Conservation (phyloP, 2,888 invertebrate species). For the Carpatolechia fugitivella region DNA sequence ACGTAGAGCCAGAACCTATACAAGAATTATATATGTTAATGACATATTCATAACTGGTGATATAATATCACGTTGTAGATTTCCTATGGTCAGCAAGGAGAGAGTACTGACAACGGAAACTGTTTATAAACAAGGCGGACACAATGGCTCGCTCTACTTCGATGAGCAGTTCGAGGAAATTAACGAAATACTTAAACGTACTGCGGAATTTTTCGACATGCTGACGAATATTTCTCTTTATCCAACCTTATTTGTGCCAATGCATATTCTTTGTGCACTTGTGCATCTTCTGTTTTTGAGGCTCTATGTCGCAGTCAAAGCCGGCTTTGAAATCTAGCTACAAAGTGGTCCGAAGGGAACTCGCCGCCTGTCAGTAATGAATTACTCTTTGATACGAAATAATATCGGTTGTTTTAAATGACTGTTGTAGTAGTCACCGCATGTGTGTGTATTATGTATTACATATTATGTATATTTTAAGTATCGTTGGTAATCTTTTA, state of each 20-base stretch:
- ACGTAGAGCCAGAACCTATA: not conserved
- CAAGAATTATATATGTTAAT: slow-evolving; percentile 32
- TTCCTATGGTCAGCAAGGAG: slow-evolving; percentile 21
- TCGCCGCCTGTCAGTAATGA: too few relatives aligned
- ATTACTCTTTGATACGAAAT: too few relatives aligned
- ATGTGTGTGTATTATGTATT: too few relatives aligned
- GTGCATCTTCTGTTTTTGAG: too few relatives aligned
- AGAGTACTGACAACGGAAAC: slow-evolving; percentile 28
- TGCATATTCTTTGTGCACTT: not conserved
- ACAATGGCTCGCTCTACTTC: slow-evolving; percentile 42
- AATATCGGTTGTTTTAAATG: too few relatives aligned
- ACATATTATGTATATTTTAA: too few relatives aligned
- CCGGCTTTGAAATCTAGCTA: too few relatives aligned
- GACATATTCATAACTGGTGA: slow-evolving; percentile 34
- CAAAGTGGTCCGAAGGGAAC: too few relatives aligned
- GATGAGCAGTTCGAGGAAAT: slow-evolving; percentile 40
- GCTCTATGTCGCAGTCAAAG: too few relatives aligned
- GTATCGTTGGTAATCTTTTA: too few relatives aligned
- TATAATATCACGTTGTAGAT: too few relatives aligned
- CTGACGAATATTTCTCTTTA: not conserved
- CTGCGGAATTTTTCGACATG: not conserved
- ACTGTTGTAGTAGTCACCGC: too few relatives aligned
- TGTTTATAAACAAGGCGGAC: slow-evolving; percentile 57
- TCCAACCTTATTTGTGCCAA: not conserved
- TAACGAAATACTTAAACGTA: slow-evolving; percentile 12